These are phyloP conservation scores for Cecidostiba fungosa DNA, from an alignment of 2,888 invertebrate species.

Conservation along the genomic window DNA sequence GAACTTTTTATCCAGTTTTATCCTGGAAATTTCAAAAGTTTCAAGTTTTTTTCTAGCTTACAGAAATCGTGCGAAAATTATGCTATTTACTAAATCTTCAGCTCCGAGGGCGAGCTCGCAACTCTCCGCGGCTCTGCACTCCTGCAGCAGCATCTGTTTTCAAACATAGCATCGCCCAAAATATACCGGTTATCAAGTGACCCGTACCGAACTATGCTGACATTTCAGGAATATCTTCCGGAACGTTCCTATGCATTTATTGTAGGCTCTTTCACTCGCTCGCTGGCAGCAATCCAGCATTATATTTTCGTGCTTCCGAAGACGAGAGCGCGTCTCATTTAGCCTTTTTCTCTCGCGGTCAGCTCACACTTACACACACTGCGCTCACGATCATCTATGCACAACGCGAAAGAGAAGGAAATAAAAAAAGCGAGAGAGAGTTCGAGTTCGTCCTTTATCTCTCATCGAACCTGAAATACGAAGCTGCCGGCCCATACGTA, in stretches of 20 bases:
- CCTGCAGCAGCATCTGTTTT: conserved; percentile 61
- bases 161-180: conserved; percentile 59
- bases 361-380: conserved; percentile 28
- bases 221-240: conserved; percentile 64
- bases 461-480: conserved; percentile 61
- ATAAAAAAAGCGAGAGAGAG: background rate
- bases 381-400: conserved; percentile 8
- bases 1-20: background rate
- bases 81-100: no score
- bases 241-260: conserved; percentile 61
- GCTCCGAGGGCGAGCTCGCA: background rate
- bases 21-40: background rate
- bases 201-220: conserved; percentile 64
- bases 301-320: conserved; percentile 58
- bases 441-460: conserved; percentile 58
- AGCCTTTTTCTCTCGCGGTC: conserved; percentile 53
- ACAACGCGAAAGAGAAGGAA: background rate
- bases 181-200: conserved; percentile 64
- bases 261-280: conserved; percentile 31
- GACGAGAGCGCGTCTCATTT: conserved; percentile 29
- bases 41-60: background rate
- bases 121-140: background rate
- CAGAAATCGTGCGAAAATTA: background rate
- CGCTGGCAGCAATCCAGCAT: conserved; percentile 55
- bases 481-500: conserved; percentile 54